Evolutionary conservation across 2,113 vertebrate genomes (phyloP).

Genomic region (Rafetus swinhoei): DNA sequence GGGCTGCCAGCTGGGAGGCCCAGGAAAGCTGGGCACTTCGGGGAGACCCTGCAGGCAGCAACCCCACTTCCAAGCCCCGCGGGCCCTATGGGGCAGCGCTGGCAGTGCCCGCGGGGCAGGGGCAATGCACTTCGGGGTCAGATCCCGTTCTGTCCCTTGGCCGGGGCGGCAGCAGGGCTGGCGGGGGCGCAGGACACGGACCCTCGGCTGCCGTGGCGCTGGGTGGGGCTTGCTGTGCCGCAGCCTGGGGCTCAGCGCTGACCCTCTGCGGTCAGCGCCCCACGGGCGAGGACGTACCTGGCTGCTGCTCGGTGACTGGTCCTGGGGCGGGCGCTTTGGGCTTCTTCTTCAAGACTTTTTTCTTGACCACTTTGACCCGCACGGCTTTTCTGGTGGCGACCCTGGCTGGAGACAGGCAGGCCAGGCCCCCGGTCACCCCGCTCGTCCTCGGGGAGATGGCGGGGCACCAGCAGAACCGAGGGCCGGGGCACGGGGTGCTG

Average conservation of each 20-base stretch:
- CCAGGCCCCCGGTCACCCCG: not conserved
- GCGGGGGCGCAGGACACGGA: too few species aligned
- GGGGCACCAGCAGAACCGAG: not conserved
- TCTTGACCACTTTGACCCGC: conserved; percentile 26
- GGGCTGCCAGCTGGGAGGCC: too few species aligned
- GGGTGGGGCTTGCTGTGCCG: too few species aligned
- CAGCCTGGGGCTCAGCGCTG: not conserved
- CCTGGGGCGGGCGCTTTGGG: not conserved
- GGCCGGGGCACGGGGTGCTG: not conserved
- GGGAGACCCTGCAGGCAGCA: too few species aligned
- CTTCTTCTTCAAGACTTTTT: conserved; percentile 50
- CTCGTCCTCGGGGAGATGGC: not conserved
- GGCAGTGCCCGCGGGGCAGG: too few species aligned
- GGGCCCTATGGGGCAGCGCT: too few species aligned
- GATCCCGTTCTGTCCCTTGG: too few species aligned
- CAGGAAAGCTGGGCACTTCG: too few species aligned
- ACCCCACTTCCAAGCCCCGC: too few species aligned
- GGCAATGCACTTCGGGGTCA: too few species aligned
- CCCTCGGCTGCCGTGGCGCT: too few species aligned
- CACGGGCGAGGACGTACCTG: not conserved
- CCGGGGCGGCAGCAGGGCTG: too few species aligned
- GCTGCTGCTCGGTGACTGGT: not conserved
- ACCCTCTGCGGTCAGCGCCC: not conserved
- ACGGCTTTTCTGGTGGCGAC: not conserved
- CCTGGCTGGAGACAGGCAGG: conserved; percentile 11